Percentiles rank a stretch among this genome's conserved stretches.
Evolutionary conservation across 2,888 invertebrate genomes (phyloP).

Genomic region (Eumerus sabulonum): DNA sequence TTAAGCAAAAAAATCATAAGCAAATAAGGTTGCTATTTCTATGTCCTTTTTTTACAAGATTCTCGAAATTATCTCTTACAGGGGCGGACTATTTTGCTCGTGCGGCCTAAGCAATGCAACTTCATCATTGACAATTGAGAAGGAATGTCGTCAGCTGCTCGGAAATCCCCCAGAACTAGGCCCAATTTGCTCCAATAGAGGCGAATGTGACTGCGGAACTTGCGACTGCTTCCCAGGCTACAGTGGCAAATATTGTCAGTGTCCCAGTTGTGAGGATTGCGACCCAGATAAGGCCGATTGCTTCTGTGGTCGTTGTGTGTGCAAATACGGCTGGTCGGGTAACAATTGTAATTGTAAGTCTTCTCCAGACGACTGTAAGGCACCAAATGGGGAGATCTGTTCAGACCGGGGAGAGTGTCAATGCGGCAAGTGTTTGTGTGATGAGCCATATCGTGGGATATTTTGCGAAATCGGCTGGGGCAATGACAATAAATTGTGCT

Average conservation of each 20-base stretch:
- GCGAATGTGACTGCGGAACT: slow-evolving; percentile 88
- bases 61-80: too few relatives aligned
- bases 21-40: too few relatives aligned
- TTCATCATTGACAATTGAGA: slow-evolving; percentile 73
- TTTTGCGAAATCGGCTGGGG: slow-evolving; percentile 76
- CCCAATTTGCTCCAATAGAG: slow-evolving; percentile 84
- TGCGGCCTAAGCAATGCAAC: slow-evolving; percentile 73
- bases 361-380: slow-evolving; percentile 80
- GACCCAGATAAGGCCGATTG: slow-evolving; percentile 86
- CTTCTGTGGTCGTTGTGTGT: slow-evolving; percentile 87
- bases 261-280: slow-evolving; percentile 82
- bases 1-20: too few relatives aligned
- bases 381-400: slow-evolving; percentile 82
- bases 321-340: slow-evolving; percentile 82
- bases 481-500: slow-evolving; percentile 76
- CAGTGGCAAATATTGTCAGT: slow-evolving; percentile 83
- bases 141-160: slow-evolving; percentile 76
- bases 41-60: too few relatives aligned
- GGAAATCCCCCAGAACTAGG: slow-evolving; percentile 74
- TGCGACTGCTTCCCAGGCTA: slow-evolving; percentile 85
- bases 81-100: slow-evolving; percentile 75
- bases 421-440: slow-evolving; percentile 82
- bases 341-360: slow-evolving; percentile 82
- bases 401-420: slow-evolving; percentile 87
- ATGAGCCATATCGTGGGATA: slow-evolving; percentile 73